A percentile compares a stretch with the other conserved stretches of the same genome.
Evolutionary conservation across 2,113 vertebrate genomes (phyloP).

Genomic region (Regulus satrapa): DNA sequence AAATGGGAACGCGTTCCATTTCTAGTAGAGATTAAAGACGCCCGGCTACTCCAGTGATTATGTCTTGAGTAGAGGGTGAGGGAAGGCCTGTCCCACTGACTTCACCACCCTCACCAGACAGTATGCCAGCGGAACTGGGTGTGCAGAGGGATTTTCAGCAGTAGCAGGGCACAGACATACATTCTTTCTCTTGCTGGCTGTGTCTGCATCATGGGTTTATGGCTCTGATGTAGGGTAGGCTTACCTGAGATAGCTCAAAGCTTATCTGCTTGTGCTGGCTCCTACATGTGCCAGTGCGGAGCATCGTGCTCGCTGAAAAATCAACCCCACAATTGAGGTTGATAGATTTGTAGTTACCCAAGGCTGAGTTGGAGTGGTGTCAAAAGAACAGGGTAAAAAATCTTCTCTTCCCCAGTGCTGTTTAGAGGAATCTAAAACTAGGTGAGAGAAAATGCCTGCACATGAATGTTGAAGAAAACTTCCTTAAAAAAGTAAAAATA

Average conservation of each 20-base stretch:
- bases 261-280: neutral
- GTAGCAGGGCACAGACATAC: neutral
- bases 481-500: neutral
- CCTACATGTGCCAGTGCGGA: neutral
- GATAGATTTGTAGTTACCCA: neutral
- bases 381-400: neutral
- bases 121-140: neutral
- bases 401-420: neutral
- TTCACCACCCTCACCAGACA: neutral
- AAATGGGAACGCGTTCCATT: neutral
- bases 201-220: neutral
- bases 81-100: neutral
- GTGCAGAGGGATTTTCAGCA: neutral
- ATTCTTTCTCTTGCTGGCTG: neutral
- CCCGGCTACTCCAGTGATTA: neutral
- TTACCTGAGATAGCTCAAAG: neutral
- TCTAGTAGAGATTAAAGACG: slow-evolving; percentile 3
- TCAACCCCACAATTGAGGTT: neutral
- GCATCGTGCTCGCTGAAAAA: neutral
- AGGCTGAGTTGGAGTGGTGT: neutral
- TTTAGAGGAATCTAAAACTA: neutral
- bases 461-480: neutral
- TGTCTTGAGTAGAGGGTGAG: neutral
- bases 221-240: neutral
- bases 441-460: neutral